Conservation (phyloP, 2,888 invertebrate species). For the Athalia circularis region DNA sequence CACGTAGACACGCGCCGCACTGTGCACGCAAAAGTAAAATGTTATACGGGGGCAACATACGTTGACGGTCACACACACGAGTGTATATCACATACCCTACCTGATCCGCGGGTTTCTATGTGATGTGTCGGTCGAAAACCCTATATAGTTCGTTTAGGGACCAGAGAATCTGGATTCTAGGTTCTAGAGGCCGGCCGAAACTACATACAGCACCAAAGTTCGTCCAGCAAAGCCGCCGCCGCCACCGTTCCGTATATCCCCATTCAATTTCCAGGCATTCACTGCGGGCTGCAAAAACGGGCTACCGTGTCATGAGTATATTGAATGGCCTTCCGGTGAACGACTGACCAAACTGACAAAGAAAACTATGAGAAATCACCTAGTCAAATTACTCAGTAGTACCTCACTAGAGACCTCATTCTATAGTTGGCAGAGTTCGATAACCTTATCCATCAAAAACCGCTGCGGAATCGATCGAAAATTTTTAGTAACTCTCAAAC, state of each 20-base stretch:
- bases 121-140: slow-evolving; percentile 18
- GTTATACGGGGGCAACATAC: no score
- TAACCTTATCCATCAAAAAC: no score
- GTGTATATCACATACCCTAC: not conserved
- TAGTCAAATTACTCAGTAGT: slow-evolving; percentile 10
- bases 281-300: slow-evolving; percentile 30
- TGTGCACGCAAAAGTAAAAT: slow-evolving; percentile 31
- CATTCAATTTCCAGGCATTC: slow-evolving; percentile 41
- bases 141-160: slow-evolving; percentile 3
- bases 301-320: slow-evolving; percentile 38
- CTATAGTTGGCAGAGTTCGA: no score
- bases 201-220: slow-evolving; percentile 31
- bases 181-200: slow-evolving; percentile 27
- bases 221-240: slow-evolving; percentile 21
- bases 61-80: not conserved
- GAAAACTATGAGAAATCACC: slow-evolving; percentile 29
- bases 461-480: no score
- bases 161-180: slow-evolving; percentile 34
- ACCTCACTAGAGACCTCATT: no score
- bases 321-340: slow-evolving; percentile 24
- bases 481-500: no score
- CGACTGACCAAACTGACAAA: slow-evolving; percentile 27
- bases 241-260: slow-evolving; percentile 6
- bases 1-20: slow-evolving; percentile 41
- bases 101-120: not conserved